phyloP scores from a whole-genome alignment of 2,797 vertebrate species.

The Heterohyrax brucei region DNA sequence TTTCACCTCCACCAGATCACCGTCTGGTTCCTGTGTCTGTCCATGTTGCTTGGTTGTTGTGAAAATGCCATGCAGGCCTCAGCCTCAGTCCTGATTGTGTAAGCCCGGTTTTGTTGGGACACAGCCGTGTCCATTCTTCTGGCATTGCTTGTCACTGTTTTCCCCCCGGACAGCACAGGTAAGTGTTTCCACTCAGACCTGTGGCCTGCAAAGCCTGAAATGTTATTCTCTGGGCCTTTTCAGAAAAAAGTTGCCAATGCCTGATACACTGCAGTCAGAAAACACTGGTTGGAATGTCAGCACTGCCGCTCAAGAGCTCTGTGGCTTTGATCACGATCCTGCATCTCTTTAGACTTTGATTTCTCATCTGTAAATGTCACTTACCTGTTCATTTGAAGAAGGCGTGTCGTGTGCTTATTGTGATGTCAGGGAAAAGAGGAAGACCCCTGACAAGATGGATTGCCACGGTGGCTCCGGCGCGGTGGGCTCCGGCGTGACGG shows the following conservation, averaged over 20 bases:
- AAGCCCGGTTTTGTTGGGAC: neutral
- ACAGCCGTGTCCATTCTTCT: neutral
- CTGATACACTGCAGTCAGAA: neutral
- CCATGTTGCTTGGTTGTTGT: accelerated
- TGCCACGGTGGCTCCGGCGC: too few species aligned
- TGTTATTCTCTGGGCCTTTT: neutral
- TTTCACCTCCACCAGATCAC: neutral
- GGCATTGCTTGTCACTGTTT: neutral
- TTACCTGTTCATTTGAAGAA: accelerated
- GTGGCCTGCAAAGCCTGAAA: neutral
- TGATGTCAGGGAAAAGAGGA: too few species aligned
- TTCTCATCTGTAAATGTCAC: neutral
- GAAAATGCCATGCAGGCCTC: neutral
- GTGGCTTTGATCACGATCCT: neutral
- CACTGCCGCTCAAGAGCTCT: neutral
- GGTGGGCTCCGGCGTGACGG: too few species aligned
- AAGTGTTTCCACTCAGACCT: neutral
- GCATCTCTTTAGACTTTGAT: neutral
- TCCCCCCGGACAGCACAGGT: neutral
- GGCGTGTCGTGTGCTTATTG: accelerated
- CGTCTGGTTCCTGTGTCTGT: neutral
- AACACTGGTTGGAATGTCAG: neutral
- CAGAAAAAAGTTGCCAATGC: neutral
- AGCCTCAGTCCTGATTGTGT: neutral
- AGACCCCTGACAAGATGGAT: too few species aligned